phyloP scores from a whole-genome alignment of 2,888 invertebrate species.

The Endotricha flammealis region DNA sequence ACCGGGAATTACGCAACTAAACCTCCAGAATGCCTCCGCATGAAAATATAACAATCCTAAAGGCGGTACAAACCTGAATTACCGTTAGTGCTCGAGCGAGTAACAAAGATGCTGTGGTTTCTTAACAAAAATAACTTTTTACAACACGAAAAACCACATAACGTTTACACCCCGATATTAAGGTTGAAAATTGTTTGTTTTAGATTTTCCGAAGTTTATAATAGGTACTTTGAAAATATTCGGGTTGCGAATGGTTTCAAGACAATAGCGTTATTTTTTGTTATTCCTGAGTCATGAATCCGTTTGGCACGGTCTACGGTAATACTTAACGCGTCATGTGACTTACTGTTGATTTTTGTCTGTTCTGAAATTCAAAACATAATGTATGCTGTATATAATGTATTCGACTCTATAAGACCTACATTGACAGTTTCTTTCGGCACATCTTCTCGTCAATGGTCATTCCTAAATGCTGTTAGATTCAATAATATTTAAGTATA shows the following conservation, averaged over 20 bases:
- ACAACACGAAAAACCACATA: not conserved
- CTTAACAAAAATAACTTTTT: constrained; percentile 7
- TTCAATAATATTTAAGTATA: too few relatives aligned
- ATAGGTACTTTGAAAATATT: constrained; percentile 25
- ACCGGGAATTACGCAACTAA: constrained; percentile 6
- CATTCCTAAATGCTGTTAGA: too few relatives aligned
- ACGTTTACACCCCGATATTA: constrained; percentile 16
- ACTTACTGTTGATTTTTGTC: too few relatives aligned
- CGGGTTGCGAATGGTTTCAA: constrained; percentile 33
- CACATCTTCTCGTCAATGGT: too few relatives aligned
- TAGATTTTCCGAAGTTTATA: constrained; percentile 5
- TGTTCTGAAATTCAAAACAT: too few relatives aligned
- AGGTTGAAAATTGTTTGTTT: constrained; percentile 12
- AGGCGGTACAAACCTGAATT: constrained; percentile 46
- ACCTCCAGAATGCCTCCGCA: constrained; percentile 2
- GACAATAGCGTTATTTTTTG: constrained; percentile 40
- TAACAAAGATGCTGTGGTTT: constrained; percentile 54
- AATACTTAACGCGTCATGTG: too few relatives aligned
- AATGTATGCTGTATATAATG: too few relatives aligned
- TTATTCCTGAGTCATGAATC: constrained; percentile 20
- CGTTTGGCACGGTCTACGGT: not conserved
- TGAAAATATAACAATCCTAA: constrained; percentile 16
- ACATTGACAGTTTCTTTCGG: too few relatives aligned
- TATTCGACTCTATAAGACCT: too few relatives aligned
- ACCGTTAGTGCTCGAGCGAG: constrained; percentile 56